Evolutionary conservation across 1,140 invertebrate genomes (phyloP).

Genomic region (Archivesica marissinica): DNA sequence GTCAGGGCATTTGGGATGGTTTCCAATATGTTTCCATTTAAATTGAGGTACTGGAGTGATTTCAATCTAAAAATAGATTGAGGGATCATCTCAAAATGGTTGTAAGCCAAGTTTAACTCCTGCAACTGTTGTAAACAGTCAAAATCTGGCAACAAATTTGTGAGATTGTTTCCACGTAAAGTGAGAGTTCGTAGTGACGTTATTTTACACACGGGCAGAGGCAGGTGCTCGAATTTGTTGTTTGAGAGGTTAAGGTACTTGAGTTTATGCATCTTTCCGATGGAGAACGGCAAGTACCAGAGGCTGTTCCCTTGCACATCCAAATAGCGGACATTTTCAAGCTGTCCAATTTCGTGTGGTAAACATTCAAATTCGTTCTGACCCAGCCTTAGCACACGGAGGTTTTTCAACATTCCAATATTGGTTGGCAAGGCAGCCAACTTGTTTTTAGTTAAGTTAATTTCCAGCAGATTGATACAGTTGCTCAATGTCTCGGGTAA

Average conservation of each 20-base stretch:
- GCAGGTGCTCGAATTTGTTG: constrained; percentile 81
- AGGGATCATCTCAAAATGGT: constrained; percentile 73
- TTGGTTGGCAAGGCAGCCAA: constrained; percentile 73
- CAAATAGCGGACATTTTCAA: constrained; percentile 73
- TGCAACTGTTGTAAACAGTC: constrained; percentile 73
- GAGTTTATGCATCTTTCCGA: constrained; percentile 74
- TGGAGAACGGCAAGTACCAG: constrained; percentile 78
- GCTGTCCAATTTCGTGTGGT: constrained; percentile 75
- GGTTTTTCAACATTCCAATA: constrained; percentile 69
- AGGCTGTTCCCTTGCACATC: constrained; percentile 79
- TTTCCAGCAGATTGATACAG: constrained; percentile 74
- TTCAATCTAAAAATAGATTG: constrained; percentile 64
- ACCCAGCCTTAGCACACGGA: constrained; percentile 74
- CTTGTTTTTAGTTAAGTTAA: constrained; percentile 78
- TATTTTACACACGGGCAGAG: constrained; percentile 76
- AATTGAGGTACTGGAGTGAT: constrained; percentile 73
- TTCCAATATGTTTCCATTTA: constrained; percentile 75
- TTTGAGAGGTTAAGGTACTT: constrained; percentile 75
- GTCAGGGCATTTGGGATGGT: constrained; percentile 71
- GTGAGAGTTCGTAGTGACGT: constrained; percentile 72
- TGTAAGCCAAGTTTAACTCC: constrained; percentile 78
- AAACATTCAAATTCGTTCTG: constrained; percentile 79
- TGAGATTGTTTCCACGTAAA: constrained; percentile 74
- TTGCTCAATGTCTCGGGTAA: constrained; percentile 80
- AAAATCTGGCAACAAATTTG: constrained; percentile 75